These are phyloP conservation scores for Micromussa lordhowensis DNA, from an alignment of 92 coral and sea anemone genomes.

Conservation along the genomic window DNA sequence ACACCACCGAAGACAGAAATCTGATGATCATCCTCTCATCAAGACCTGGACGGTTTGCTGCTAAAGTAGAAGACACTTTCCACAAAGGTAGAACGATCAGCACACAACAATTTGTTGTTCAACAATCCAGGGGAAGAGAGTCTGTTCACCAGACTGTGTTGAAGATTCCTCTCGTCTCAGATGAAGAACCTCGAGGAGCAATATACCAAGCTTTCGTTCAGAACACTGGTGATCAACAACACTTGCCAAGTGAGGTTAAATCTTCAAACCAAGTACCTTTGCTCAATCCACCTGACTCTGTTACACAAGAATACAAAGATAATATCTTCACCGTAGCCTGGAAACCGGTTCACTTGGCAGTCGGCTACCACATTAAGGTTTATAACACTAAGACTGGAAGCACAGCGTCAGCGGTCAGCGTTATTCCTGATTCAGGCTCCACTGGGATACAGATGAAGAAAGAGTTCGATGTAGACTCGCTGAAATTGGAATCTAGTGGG, in stretches of 20 bases:
- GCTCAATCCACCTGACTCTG: background rate
- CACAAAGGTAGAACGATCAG: background rate
- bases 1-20: background rate
- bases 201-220: constrained; percentile 16
- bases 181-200: constrained; percentile 4
- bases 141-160: background rate
- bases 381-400: constrained; percentile 2
- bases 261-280: constrained; percentile 12
- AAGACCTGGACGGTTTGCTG: background rate
- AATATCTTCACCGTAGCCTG: constrained; percentile 7
- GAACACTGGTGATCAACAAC: constrained; percentile 11
- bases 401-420: background rate
- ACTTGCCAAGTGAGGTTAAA: constrained; percentile 19
- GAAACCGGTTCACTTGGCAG: constrained; percentile 10
- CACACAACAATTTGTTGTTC: background rate
- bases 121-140: background rate
- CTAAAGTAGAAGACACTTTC: background rate
- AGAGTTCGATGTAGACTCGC: background rate
- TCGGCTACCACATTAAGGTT: constrained; percentile 1
- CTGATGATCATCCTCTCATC: background rate
- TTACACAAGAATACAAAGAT: constrained; percentile 6
- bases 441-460: constrained; percentile 1
- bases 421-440: background rate
- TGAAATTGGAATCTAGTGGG: constrained; percentile 3
- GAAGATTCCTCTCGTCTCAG: background rate